These are phyloP conservation scores for Gandaritis pyraliata DNA, from an alignment of 2,888 invertebrate species.

Conservation along the genomic window DNA sequence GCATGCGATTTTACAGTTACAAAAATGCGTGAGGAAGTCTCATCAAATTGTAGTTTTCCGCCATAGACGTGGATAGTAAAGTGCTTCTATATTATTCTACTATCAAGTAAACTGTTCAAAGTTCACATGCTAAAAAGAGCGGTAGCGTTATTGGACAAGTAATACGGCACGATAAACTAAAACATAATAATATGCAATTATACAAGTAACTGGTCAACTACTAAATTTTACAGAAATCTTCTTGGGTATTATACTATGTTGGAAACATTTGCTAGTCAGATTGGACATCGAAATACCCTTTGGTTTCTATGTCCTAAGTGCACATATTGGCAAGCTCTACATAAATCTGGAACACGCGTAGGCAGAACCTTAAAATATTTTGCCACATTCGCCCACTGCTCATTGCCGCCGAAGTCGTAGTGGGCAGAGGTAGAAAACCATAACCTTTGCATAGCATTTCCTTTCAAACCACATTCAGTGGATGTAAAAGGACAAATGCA, in stretches of 20 bases:
- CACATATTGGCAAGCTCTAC: constrained; percentile 35
- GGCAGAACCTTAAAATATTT: constrained; percentile 61
- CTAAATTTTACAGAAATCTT: no score
- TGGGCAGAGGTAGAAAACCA: constrained; percentile 59
- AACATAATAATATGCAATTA: no score
- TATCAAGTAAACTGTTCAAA: neutral
- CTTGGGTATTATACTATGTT: no score
- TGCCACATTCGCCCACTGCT: constrained; percentile 62
- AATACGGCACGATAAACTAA: no score
- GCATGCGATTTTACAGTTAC: constrained; percentile 8
- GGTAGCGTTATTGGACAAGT: neutral
- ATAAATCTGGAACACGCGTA: constrained; percentile 68
- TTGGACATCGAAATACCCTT: no score
- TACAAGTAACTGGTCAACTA: no score
- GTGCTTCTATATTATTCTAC: constrained; percentile 9
- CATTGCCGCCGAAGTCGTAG: constrained; percentile 44
- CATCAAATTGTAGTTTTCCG: neutral
- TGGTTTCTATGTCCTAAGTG: constrained; percentile 4
- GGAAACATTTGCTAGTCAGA: no score
- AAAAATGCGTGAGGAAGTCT: constrained; percentile 3
- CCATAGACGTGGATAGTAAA: neutral
- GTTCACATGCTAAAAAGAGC: neutral
- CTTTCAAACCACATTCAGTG: constrained; percentile 39
- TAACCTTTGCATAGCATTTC: constrained; percentile 53
- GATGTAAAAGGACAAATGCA: constrained; percentile 41